Conservation (phyloP, 2,888 invertebrate genomes). For the Serrognathus titanus region DNA sequence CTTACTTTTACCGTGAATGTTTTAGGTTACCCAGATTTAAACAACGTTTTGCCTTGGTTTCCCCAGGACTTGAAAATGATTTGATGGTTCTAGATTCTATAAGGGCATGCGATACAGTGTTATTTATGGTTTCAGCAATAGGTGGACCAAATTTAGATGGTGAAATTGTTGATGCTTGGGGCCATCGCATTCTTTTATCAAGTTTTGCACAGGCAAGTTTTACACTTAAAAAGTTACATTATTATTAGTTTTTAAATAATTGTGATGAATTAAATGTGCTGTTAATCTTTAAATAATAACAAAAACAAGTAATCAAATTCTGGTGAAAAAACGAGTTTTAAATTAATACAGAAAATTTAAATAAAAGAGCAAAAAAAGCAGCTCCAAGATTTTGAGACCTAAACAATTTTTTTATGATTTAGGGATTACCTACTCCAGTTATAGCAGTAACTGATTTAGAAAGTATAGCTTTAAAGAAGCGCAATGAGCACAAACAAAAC, state of each 20-base stretch:
- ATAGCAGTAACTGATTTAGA: constrained; percentile 73
- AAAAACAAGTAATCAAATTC: no score
- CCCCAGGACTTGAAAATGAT: constrained; percentile 70
- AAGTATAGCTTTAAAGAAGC: constrained; percentile 69
- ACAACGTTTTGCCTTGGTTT: constrained; percentile 79
- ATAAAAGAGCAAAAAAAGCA: no score
- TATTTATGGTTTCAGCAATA: constrained; percentile 72
- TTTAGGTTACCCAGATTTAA: constrained; percentile 79
- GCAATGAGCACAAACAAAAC: constrained; percentile 63
- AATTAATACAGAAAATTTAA: background rate
- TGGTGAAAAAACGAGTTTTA: no score
- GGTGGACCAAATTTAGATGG: constrained; percentile 52
- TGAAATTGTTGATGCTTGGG: constrained; percentile 75
- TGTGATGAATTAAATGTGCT: no score
- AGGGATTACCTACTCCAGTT: constrained; percentile 73
- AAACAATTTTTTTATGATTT: constrained; percentile 17
- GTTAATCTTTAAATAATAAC: no score
- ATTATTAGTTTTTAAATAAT: background rate
- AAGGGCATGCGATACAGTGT: constrained; percentile 81
- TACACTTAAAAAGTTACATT: background rate
- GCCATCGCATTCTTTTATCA: constrained; percentile 71
- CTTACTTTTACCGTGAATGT: constrained; percentile 22
- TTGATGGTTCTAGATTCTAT: constrained; percentile 74
- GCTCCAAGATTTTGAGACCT: no score
- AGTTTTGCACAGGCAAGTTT: constrained; percentile 67